Evolutionary conservation across 2,113 vertebrate species (phyloP).

Genomic region (Protobothrops mucrosquamatus): DNA sequence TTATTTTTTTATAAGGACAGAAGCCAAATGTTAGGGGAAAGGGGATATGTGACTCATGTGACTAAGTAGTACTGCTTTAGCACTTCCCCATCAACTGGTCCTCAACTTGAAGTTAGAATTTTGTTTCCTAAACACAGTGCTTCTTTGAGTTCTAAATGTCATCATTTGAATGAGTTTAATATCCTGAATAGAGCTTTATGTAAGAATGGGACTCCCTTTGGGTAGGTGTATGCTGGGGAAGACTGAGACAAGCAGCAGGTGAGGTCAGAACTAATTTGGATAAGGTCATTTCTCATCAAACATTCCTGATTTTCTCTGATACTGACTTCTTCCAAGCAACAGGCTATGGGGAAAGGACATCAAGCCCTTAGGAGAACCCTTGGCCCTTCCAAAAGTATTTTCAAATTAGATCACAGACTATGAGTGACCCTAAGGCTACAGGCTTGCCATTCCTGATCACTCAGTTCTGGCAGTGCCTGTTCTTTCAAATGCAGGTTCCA

Average conservation of each 20-base stretch:
- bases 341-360: background rate
- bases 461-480: background rate
- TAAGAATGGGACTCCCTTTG: background rate
- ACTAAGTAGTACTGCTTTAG: background rate
- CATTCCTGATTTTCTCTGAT: background rate
- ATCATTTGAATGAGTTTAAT: constrained; percentile 49
- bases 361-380: background rate
- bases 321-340: background rate
- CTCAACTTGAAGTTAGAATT: constrained; percentile 33
- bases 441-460: background rate
- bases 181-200: constrained; percentile 9
- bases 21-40: background rate
- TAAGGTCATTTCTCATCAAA: background rate
- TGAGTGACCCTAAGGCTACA: background rate
- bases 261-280: background rate
- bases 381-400: background rate
- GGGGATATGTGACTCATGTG: background rate
- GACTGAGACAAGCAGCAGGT: background rate
- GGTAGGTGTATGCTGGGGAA: background rate
- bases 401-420: background rate
- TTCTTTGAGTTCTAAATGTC: constrained; percentile 17
- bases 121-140: constrained; percentile 24
- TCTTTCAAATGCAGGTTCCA: constrained; percentile 17
- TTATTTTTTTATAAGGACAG: background rate
- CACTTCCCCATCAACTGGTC: constrained; percentile 33